phyloP scores from a whole-genome alignment of 1,140 invertebrate species.

The Sarcophaga bullata region DNA sequence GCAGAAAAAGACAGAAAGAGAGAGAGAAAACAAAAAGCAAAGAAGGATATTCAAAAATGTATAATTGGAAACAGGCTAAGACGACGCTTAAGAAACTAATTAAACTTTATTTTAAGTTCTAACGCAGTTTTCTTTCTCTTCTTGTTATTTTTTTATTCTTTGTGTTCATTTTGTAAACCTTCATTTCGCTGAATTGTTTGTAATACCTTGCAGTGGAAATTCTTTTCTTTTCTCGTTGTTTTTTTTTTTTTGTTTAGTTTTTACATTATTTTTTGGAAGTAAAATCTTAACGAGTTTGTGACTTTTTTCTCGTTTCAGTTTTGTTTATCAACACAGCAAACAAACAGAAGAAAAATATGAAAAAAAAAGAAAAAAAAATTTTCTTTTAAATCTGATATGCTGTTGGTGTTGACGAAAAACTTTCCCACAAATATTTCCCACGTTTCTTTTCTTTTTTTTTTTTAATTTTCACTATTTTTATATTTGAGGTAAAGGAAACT shows the following conservation, averaged over 20 bases:
- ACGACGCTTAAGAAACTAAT: conserved; percentile 24
- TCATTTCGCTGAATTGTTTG: conserved; percentile 5
- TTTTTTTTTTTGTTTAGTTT: conserved; percentile 1
- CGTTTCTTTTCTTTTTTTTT: neutral
- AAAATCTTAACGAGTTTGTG: conserved; percentile 21
- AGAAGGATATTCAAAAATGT: conserved; percentile 1
- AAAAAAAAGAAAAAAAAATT: neutral
- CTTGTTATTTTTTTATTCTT: neutral
- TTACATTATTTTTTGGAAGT: neutral
- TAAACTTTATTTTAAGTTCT: conserved; percentile 20
- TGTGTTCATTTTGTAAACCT: neutral
- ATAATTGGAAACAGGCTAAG: conserved; percentile 18
- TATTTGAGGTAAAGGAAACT: conserved; percentile 20
- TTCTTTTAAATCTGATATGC: neutral
- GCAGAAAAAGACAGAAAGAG: no score
- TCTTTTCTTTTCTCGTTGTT: neutral
- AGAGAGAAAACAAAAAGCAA: no score
- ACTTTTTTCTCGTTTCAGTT: neutral
- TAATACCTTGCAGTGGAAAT: conserved; percentile 10
- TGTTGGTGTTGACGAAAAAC: conserved; percentile 23
- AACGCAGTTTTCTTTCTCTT: neutral
- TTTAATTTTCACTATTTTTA: neutral
- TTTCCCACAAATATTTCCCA: conserved; percentile 1
- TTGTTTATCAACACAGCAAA: conserved; percentile 18
- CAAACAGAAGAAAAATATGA: neutral